Base-by-base conservation (phyloP, 2,113 vertebrate genomes). In the Picathartes gymnocephalus region DNA sequence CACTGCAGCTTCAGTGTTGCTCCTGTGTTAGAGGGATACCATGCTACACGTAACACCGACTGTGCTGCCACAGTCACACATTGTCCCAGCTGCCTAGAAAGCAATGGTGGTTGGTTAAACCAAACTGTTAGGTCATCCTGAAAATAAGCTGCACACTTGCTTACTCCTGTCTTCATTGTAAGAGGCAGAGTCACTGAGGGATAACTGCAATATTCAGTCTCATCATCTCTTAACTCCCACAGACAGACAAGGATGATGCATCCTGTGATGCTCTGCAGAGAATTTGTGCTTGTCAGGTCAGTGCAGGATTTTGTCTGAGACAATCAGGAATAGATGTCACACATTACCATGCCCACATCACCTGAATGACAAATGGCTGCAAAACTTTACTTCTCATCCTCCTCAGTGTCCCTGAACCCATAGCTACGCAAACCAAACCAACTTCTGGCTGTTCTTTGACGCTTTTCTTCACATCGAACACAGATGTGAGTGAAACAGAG, bases 1-100 rank as follows among this genome's bases (percentile, higher is more conserved):
- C 44, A 27, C 16, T 10, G 31, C 50, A 90, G 37, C 48, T 79
- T 35, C 25, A 70, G 50, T 4, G 11, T 5, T 77, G 45, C 37
- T 86, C 76, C 86, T 48, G 44, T 27, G 53, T 57, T 18, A 30
- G 8, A 37, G 39, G 5, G 37, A 8, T 39, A 68, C 3, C 11
- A 11, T 0, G 4, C 25, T 30, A 54, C 70, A 35, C 1, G 1
- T 4, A 42, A 30, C 0, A 31, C 15, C 0, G 0, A 23, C 33
- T 7, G 58, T 24, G 42, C 65, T 68, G 53, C 33, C 48, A 25
- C 57, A 60, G 53, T 8, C 48, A 39, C 12, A 53, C 30, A 0
- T 19, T 33, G 30, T 58, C 68, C 7, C 31, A 76, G 65, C 25
- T 58, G 25, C 57, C 25, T 20, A 35, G 30, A 17, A 68, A 62